Percentiles rank a stretch among this genome's conserved stretches.
Conservation (phyloP, 2,113 vertebrate genomes). For the Grus americana region DNA sequence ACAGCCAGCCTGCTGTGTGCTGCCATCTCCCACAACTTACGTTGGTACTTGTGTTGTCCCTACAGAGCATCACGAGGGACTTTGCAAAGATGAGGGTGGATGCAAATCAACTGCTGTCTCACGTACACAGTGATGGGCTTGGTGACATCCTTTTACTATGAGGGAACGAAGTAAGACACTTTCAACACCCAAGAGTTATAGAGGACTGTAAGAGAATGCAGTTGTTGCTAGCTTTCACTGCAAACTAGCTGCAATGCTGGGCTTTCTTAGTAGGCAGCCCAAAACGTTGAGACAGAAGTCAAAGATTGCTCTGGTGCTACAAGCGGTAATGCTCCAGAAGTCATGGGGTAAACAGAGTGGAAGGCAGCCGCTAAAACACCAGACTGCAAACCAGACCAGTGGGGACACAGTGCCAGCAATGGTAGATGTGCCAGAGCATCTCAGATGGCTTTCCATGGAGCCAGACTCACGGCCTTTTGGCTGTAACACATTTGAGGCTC, state of each 20-base stretch:
- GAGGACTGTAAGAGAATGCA: neutral
- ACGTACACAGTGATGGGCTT: neutral
- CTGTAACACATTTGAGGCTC: neutral
- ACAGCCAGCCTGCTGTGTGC: neutral
- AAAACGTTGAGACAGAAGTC: neutral
- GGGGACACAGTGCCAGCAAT: neutral
- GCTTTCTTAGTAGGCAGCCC: neutral
- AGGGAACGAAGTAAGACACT: neutral
- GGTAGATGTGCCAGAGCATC: neutral
- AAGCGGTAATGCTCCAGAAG: neutral
- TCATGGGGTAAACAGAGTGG: neutral
- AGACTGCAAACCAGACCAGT: rapidly evolving
- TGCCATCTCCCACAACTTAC: neutral
- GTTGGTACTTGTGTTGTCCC: neutral
- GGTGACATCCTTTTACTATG: neutral
- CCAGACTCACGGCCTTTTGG: rapidly evolving
- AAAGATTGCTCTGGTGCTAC: neutral
- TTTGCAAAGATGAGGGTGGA: neutral
- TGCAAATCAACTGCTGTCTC: neutral
- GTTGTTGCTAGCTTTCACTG: neutral
- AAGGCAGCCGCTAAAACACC: neutral
- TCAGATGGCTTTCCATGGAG: neutral
- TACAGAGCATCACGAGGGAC: neutral
- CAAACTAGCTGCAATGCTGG: neutral
- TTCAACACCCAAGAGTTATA: neutral